phyloP scores from a whole-genome alignment of 53 echinoderm and acorn worm genomes.

The Antedon mediterranea region DNA sequence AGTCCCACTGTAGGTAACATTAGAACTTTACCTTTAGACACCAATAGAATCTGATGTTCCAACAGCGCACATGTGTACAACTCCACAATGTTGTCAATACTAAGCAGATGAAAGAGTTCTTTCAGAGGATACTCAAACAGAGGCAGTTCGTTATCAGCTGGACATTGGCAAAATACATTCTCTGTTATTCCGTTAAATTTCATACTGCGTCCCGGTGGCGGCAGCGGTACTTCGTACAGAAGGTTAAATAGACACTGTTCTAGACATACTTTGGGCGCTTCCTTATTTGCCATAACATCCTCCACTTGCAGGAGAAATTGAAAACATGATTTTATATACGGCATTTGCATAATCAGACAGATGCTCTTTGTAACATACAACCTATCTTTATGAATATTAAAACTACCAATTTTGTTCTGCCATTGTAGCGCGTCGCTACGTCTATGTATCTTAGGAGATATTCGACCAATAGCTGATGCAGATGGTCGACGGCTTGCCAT shows the following conservation, averaged over 20 bases:
- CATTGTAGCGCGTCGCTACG: not conserved
- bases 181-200: conserved; percentile 42
- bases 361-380: conserved; percentile 84
- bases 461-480: not conserved
- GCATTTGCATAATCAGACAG: conserved; percentile 68
- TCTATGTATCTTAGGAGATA: not conserved
- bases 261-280: conserved; percentile 51
- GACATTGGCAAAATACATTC: conserved; percentile 72
- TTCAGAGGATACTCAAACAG: conserved; percentile 68
- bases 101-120: conserved; percentile 62
- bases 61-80: conserved; percentile 79
- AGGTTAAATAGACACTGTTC: conserved; percentile 88
- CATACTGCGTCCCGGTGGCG: conserved; percentile 70
- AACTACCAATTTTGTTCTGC: not conserved
- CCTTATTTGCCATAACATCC: conserved; percentile 36
- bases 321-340: conserved; percentile 50
- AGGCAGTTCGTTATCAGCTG: conserved; percentile 57
- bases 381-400: conserved; percentile 44
- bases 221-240: conserved; percentile 79
- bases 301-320: conserved; percentile 67
- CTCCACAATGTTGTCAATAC: conserved; percentile 68
- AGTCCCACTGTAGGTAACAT: not conserved
- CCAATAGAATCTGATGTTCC: conserved; percentile 80
- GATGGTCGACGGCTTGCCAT: not conserved
- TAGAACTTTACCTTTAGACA: conserved; percentile 57